Evolutionary conservation across 2,888 invertebrate genomes (phyloP).

Genomic region (Cylloceria caligata): DNA sequence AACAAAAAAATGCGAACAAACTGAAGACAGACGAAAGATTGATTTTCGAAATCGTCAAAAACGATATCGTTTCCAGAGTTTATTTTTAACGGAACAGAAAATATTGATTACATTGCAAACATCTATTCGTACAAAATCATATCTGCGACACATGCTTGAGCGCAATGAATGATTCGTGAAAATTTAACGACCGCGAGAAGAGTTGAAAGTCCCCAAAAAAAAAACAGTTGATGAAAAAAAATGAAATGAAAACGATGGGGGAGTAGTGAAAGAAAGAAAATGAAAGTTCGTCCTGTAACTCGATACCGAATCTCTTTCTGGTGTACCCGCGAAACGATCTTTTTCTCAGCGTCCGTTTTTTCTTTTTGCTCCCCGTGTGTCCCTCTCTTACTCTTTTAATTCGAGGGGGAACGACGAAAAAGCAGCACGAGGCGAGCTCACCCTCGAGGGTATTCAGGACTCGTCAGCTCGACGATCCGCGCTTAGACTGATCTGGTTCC

Average conservation of each 20-base stretch:
- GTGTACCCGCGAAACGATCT: slow-evolving; percentile 64
- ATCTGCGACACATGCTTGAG: no score
- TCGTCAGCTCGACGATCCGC: slow-evolving; percentile 49
- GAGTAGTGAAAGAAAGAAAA: slow-evolving; percentile 48
- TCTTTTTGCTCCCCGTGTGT: slow-evolving; percentile 38
- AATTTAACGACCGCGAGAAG: not conserved
- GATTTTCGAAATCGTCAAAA: not conserved
- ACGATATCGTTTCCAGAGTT: not conserved
- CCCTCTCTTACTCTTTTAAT: slow-evolving; percentile 49
- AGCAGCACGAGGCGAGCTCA: slow-evolving; percentile 64
- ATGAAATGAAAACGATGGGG: not conserved
- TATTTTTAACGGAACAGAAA: not conserved
- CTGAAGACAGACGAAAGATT: slow-evolving; percentile 4
- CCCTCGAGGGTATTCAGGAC: slow-evolving; percentile 64
- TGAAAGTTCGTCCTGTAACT: slow-evolving; percentile 65
- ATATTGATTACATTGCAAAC: no score
- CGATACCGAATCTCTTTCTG: slow-evolving; percentile 65
- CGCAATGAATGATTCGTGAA: not conserved
- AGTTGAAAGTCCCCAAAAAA: slow-evolving; percentile 21
- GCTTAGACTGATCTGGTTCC: slow-evolving; percentile 64
- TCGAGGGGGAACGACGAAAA: slow-evolving; percentile 29
- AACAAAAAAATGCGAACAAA: slow-evolving; percentile 28
- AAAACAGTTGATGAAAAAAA: slow-evolving; percentile 33
- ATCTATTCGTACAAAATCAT: no score
- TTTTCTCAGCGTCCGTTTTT: slow-evolving; percentile 64